These are phyloP conservation scores for Antheraea mylitta DNA, from an alignment of 1,140 invertebrate genomes.

Conservation along the genomic window DNA sequence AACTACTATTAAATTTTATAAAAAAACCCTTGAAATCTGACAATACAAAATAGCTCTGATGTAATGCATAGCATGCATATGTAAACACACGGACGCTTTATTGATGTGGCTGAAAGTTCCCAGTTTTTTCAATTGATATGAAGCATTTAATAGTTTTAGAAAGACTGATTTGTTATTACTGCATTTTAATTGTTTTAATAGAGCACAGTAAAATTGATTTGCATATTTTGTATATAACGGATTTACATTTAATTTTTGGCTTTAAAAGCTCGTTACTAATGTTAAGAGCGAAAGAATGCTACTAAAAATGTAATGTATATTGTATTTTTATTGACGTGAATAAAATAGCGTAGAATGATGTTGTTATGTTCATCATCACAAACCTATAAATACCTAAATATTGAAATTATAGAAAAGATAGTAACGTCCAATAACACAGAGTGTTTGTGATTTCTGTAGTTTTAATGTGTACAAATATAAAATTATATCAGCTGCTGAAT, in stretches of 20 bases:
- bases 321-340: not conserved
- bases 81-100: too few relatives aligned
- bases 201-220: conserved; percentile 2
- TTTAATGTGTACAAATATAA: conserved; percentile 17
- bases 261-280: conserved; percentile 24
- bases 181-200: conserved; percentile 1
- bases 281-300: not conserved
- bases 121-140: not conserved
- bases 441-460: conserved; percentile 27
- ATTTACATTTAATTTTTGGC: conserved; percentile 18
- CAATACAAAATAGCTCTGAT: too few relatives aligned
- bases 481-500: conserved; percentile 17
- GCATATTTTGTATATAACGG: conserved; percentile 6
- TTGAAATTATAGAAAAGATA: conserved; percentile 30
- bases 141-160: conserved; percentile 20
- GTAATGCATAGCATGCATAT: too few relatives aligned
- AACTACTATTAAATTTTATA: too few relatives aligned
- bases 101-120: not conserved
- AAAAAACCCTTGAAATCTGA: too few relatives aligned
- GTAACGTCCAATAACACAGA: conserved; percentile 23
- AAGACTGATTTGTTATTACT: conserved; percentile 33
- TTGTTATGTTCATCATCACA: not conserved
- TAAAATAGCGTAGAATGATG: not conserved
- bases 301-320: not conserved
- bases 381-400: not conserved